phyloP scores from a whole-genome alignment of 1,140 invertebrate species.

The Colletes gigas region DNA sequence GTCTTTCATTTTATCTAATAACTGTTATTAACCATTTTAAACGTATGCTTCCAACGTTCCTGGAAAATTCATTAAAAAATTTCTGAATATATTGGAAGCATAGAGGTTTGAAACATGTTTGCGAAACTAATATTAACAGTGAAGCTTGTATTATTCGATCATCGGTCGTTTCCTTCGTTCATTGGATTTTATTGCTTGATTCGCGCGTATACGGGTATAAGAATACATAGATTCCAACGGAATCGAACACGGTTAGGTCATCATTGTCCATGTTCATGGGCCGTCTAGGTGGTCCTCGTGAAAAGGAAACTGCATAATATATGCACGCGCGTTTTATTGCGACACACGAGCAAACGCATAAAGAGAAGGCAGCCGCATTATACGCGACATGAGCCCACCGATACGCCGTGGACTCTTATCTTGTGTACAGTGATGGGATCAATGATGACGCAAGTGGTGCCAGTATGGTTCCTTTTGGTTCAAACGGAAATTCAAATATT shows the following conservation, averaged over 20 bases:
- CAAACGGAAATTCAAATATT: not conserved
- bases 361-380: slow-evolving; percentile 38
- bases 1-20: too few species aligned
- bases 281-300: slow-evolving; percentile 61
- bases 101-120: too few species aligned
- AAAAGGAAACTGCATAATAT: slow-evolving; percentile 67
- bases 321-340: slow-evolving; percentile 64
- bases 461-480: not conserved
- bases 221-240: slow-evolving; percentile 36
- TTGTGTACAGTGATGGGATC: slow-evolving; percentile 23
- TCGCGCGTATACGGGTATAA: not conserved
- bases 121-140: too few species aligned
- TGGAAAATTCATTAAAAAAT: too few species aligned
- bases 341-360: slow-evolving; percentile 32
- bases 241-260: slow-evolving; percentile 52
- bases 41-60: too few species aligned
- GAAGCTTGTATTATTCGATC: slow-evolving; percentile 4
- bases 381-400: slow-evolving; percentile 49
- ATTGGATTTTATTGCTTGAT: slow-evolving; percentile 11
- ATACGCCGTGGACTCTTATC: slow-evolving; percentile 42
- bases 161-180: not conserved
- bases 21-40: too few species aligned
- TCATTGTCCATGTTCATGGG: slow-evolving; percentile 43
- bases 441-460: slow-evolving; percentile 4
- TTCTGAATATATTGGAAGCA: too few species aligned